A percentile compares a stretch with the other conserved stretches of the same genome.
phyloP scores from a whole-genome alignment of 2,888 invertebrate genomes.

The Tetropium fuscum region DNA sequence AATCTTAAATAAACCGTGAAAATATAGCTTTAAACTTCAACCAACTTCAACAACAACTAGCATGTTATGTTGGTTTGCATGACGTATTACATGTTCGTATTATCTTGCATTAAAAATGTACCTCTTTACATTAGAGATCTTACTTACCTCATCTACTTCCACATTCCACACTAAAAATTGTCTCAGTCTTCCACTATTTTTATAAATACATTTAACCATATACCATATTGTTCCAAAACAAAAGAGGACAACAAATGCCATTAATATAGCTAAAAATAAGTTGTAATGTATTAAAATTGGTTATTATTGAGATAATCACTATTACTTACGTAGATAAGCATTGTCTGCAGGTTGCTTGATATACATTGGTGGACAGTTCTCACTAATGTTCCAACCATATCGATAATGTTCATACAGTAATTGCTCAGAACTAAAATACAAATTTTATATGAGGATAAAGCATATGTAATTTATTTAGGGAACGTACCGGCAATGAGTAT shows the following conservation, averaged over 20 bases:
- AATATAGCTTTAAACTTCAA: too few species aligned
- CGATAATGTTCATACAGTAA: constrained; percentile 63
- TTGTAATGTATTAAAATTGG: constrained; percentile 7
- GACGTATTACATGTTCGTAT: too few species aligned
- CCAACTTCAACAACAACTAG: too few species aligned
- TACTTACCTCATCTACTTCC: constrained; percentile 60
- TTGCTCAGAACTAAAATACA: constrained; percentile 54
- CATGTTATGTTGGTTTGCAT: too few species aligned
- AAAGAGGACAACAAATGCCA: constrained; percentile 64
- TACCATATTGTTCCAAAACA: constrained; percentile 66
- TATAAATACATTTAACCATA: constrained; percentile 65
- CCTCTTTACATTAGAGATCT: constrained; percentile 9
- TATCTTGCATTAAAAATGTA: neutral
- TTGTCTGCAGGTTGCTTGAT: constrained; percentile 64
- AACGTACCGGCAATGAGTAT: constrained; percentile 55
- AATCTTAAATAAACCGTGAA: too few species aligned
- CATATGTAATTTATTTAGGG: neutral
- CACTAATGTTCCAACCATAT: constrained; percentile 63
- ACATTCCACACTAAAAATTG: constrained; percentile 50
- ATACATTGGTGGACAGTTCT: constrained; percentile 55
- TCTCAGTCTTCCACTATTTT: constrained; percentile 56
- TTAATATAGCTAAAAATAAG: constrained; percentile 61
- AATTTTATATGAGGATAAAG: neutral
- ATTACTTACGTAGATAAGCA: constrained; percentile 64
- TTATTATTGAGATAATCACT: too few species aligned